These are phyloP conservation scores for Phenganax stokvisi DNA, from an alignment of 92 coral and sea anemone species.

Conservation along the genomic window DNA sequence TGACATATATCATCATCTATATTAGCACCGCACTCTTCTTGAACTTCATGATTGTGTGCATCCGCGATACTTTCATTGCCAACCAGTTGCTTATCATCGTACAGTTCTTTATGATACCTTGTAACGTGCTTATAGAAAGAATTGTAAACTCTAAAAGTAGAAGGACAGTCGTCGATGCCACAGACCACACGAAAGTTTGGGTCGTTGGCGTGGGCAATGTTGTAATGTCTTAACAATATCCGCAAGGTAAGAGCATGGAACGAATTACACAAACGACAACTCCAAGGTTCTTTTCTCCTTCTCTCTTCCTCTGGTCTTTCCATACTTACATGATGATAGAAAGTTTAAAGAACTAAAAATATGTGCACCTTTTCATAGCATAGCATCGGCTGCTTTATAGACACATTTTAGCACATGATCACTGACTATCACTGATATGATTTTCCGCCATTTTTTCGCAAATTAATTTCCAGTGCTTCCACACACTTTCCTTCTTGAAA, in stretches of 20 bases:
- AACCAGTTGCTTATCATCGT: not conserved
- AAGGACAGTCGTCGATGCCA: slow-evolving; percentile 33
- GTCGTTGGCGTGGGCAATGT: slow-evolving; percentile 40
- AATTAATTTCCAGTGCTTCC: no score
- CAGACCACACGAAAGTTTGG: slow-evolving; percentile 41
- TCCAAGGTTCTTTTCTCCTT: not conserved
- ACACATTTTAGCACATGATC: no score
- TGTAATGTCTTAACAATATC: slow-evolving; percentile 34
- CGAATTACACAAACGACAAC: not conserved
- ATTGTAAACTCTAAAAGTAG: slow-evolving; percentile 32
- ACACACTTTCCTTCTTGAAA: no score
- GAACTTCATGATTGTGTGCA: not conserved
- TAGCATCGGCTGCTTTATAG: no score
- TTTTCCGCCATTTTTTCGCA: no score
- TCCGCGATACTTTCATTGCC: not conserved
- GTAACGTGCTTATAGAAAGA: slow-evolving; percentile 42
- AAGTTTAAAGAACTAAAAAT: no score
- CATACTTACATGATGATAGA: no score
- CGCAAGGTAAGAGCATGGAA: slow-evolving; percentile 19
- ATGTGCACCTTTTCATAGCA: no score
- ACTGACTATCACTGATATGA: no score
- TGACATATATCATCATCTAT: no score
- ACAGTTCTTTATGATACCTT: slow-evolving; percentile 22
- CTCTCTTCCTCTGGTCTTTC: no score
- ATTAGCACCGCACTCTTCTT: not conserved